These are phyloP conservation scores for Tenthredo livida DNA, from an alignment of 2,888 invertebrate genomes.

Conservation along the genomic window DNA sequence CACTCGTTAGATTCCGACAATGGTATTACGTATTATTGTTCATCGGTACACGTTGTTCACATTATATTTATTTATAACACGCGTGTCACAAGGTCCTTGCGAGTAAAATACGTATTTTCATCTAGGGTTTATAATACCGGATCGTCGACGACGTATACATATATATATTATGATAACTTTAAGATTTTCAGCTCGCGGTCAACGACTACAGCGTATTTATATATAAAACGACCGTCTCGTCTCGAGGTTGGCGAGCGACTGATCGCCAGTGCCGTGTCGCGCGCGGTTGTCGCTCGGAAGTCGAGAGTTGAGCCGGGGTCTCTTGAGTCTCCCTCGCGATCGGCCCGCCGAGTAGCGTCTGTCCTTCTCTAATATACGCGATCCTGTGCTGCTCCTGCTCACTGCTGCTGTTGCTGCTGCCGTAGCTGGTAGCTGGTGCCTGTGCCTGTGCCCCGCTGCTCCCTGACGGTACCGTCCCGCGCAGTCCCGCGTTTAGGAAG, in stretches of 20 bases:
- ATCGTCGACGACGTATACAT: not conserved
- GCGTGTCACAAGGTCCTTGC: not conserved
- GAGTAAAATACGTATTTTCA: not conserved
- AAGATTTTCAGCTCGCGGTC: slow-evolving; percentile 15
- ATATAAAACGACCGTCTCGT: slow-evolving; percentile 62
- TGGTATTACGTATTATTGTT: not conserved
- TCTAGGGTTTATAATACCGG: not conserved
- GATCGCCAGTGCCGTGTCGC: slow-evolving; percentile 60
- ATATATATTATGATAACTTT: not conserved
- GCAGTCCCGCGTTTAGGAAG: slow-evolving; percentile 47
- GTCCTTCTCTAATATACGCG: slow-evolving; percentile 54
- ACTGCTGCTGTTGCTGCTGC: not conserved
- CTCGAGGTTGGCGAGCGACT: slow-evolving; percentile 73
- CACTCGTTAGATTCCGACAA: not conserved
- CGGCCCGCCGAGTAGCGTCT: slow-evolving; percentile 49
- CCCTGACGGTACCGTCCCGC: slow-evolving; percentile 38
- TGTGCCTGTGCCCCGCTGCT: not conserved
- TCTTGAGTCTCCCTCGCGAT: slow-evolving; percentile 54
- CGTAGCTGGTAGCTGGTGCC: slow-evolving; percentile 19
- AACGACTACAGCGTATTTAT: slow-evolving; percentile 59
- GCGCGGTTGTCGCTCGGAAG: slow-evolving; percentile 60
- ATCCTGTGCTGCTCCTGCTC: slow-evolving; percentile 51
- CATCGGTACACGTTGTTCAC: not conserved
- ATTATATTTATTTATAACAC: slow-evolving; percentile 11
- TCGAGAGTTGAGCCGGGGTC: slow-evolving; percentile 68